Base-by-base conservation (phyloP, 1,140 invertebrate genomes). In the Stegodyphus dumicola region DNA sequence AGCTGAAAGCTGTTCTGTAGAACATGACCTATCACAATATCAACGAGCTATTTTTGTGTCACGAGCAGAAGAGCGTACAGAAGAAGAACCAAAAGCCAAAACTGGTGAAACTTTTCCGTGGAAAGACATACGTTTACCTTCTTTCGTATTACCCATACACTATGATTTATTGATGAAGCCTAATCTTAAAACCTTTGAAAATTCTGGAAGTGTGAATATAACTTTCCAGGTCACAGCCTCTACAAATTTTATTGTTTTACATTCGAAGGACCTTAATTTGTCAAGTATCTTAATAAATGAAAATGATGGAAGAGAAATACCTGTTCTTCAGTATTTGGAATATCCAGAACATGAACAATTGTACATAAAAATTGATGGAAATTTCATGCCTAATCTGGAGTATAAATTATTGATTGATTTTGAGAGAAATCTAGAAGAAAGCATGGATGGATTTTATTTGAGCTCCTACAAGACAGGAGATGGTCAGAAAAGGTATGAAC, bases 121-220 rank as follows among this genome's bases (percentile, higher is more conserved):
- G 96, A 93, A 96, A 85, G 93, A 94, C 88, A 93, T 96, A 85
- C 93, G 96, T 79, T 92, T 99, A 87, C 98, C 98, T 6, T 92
- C 92, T 60, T 94, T 94, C 89, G 93, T 95, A 48, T 93, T 94
- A 89, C 97, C 97, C 48, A 92, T 94, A 86, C 93, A 95, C 87
- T 99, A 99, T 90, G 95, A 95, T 89, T 93, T 99, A 51, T 95
- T 94, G 89, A 94, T 99, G 81, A 96, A 98, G 92, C 97, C 97
- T 71, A 98, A 99, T 91, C 91, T 99, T 33, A 97, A 96, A 33
- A 96, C 95, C 54, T 93, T 96, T 70, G 94, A 95, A 90, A 93
- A 97, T 66, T 95, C 95, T 93, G 96, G 92, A 18, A 89, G 88
- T 71, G 91, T 93, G 7, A 89, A 89, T 53, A 92, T 93, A 86